Percentiles rank a stretch among this genome's conserved stretches.
These are phyloP conservation scores for Danio tinwini DNA, from an alignment of 2,797 vertebrate species.

Conservation along the genomic window DNA sequence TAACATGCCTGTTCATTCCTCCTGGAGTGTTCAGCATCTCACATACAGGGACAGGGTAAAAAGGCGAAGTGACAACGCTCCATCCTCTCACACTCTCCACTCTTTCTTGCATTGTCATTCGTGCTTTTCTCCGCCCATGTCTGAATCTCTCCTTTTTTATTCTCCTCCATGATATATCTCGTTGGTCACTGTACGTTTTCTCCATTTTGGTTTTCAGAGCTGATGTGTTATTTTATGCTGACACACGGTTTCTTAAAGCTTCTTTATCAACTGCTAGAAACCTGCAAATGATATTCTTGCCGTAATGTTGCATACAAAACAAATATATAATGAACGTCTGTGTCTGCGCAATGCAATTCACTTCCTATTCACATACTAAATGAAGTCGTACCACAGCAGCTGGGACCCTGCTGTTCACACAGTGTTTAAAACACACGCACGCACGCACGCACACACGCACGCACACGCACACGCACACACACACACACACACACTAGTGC, in stretches of 20 bases:
- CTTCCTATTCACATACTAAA: constrained; percentile 30
- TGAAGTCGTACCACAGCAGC: constrained; percentile 49
- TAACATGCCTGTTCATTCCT: constrained; percentile 14
- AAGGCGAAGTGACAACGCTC: constrained; percentile 17
- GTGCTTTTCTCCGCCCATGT: background rate
- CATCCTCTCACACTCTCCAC: background rate
- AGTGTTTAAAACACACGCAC: constrained; percentile 20
- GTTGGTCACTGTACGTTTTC: background rate
- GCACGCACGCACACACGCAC: constrained; percentile 13
- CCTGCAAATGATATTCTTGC: constrained; percentile 29
- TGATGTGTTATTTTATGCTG: constrained; percentile 63
- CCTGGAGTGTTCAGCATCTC: constrained; percentile 1
- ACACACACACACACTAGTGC: constrained; percentile 14
- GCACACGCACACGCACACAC: constrained; percentile 1
- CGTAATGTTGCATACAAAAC: constrained; percentile 20
- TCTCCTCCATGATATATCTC: background rate
- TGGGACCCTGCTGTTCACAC: constrained; percentile 41
- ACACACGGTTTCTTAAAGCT: constrained; percentile 73
- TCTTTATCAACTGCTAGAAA: constrained; percentile 57
- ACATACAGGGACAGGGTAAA: constrained; percentile 24
- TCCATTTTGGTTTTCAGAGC: background rate
- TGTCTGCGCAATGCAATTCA: constrained; percentile 5
- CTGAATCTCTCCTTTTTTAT: background rate
- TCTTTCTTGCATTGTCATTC: background rate
- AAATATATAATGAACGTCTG: constrained; percentile 38